These are phyloP conservation scores for Frankliniella intonsa DNA, from an alignment of 2,888 invertebrate species.

Conservation along the genomic window DNA sequence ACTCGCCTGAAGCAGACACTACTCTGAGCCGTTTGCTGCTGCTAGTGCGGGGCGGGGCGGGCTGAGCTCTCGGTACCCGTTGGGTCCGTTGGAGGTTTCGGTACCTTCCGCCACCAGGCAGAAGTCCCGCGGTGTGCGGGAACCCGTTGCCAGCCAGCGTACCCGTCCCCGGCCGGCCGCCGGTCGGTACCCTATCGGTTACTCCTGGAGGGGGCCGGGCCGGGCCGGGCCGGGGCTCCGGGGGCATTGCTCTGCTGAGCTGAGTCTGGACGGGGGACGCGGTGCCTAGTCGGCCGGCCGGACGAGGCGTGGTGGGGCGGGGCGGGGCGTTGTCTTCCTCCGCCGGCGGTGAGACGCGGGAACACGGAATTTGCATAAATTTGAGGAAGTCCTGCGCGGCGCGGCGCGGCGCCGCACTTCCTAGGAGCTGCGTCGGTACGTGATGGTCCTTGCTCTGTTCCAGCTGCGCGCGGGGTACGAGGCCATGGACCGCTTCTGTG, in stretches of 20 bases:
- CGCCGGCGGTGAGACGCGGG: neutral
- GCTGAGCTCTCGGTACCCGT: too few species aligned
- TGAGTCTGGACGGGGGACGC: too few species aligned
- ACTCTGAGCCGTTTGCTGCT: too few species aligned
- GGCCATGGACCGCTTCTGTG: conserved; percentile 21
- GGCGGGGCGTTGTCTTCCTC: neutral
- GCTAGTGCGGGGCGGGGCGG: too few species aligned
- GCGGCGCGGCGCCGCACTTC: neutral
- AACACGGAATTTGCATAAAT: neutral
- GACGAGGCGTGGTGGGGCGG: neutral
- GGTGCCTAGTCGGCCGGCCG: too few species aligned
- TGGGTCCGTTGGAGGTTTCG: too few species aligned
- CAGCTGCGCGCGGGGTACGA: conserved; percentile 12
- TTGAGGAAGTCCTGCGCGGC: neutral
- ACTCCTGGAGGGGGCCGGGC: neutral
- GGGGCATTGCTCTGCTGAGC: neutral
- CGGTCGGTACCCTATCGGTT: too few species aligned
- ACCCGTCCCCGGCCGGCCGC: too few species aligned
- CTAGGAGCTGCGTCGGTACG: neutral
- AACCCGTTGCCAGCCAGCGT: too few species aligned
- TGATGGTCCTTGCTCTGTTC: neutral
- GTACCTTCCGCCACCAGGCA: too few species aligned
- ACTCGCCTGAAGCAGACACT: too few species aligned
- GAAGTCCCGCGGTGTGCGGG: too few species aligned
- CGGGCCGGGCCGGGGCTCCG: neutral